These are phyloP conservation scores for Nipponacmea schrenckii DNA, from an alignment of 2,888 invertebrate species.

Conservation along the genomic window DNA sequence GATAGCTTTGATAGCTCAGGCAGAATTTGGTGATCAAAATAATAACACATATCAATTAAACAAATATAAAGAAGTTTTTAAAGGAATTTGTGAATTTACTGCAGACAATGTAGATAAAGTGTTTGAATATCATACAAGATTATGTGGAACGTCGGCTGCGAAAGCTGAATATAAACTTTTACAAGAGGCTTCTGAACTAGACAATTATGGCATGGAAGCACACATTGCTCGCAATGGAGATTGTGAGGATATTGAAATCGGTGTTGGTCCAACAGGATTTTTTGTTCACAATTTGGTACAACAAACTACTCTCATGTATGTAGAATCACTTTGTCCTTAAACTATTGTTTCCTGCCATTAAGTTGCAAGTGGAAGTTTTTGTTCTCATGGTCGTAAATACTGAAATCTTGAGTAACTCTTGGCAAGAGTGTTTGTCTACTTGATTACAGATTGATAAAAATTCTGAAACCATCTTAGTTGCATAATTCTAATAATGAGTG, in stretches of 20 bases:
- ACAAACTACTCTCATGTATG: conserved; percentile 49
- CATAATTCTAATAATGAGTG: no score
- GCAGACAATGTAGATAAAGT: conserved; percentile 35
- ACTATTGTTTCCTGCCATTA: no score
- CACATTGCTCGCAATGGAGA: conserved; percentile 74
- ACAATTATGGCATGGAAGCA: conserved; percentile 83
- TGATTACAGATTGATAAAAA: no score
- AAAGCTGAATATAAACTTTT: conserved; percentile 86
- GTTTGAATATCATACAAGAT: conserved; percentile 57
- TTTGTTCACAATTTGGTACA: conserved; percentile 43
- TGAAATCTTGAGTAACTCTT: no score
- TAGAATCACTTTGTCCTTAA: background rate
- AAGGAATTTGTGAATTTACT: conserved; percentile 32
- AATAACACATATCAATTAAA: conserved; percentile 37
- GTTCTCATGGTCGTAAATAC: background rate
- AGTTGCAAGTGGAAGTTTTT: background rate
- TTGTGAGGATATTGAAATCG: conserved; percentile 71
- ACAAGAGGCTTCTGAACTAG: conserved; percentile 82
- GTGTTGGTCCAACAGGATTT: conserved; percentile 86
- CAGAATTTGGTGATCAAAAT: conserved; percentile 78
- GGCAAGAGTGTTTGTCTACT: no score
- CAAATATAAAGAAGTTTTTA: conserved; percentile 40
- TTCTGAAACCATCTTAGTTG: no score
- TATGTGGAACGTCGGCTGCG: conserved; percentile 77
- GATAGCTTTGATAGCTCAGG: conserved; percentile 81